Percentiles rank a stretch among this genome's conserved stretches.
phyloP scores from a whole-genome alignment of 2,797 vertebrate species.

The Crax fasciolata region DNA sequence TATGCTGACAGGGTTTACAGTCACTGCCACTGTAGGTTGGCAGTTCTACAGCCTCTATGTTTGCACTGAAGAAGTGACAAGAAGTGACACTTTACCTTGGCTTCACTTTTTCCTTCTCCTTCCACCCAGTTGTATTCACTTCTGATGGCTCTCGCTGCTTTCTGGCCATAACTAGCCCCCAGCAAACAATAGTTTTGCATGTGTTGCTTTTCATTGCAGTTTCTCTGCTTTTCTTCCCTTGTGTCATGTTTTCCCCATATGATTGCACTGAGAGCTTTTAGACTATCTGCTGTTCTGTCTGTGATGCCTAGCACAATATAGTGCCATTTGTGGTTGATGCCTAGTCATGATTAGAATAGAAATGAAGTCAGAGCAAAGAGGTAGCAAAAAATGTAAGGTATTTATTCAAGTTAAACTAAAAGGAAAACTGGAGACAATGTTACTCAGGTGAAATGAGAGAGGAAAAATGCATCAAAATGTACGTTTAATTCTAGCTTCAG shows the following conservation, averaged over 20 bases:
- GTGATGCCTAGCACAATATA: accelerated
- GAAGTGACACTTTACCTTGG: neutral
- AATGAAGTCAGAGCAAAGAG: neutral
- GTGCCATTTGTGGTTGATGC: neutral
- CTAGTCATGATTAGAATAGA: neutral
- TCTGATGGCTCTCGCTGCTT: neutral
- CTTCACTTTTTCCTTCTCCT: neutral
- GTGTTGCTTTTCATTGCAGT: neutral
- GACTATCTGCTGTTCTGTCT: neutral
- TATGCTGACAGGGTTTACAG: neutral
- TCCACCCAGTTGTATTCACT: neutral
- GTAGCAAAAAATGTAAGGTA: neutral
- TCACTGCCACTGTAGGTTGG: neutral
- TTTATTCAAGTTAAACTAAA: neutral
- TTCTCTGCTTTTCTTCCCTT: neutral
- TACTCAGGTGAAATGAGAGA: neutral
- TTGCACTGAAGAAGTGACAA: neutral
- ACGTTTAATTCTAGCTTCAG: accelerated
- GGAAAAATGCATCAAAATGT: neutral
- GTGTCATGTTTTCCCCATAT: neutral
- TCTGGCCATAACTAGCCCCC: neutral
- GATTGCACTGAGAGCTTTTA: neutral
- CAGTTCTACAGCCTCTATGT: neutral
- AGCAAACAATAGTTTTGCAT: neutral
- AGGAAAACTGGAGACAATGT: neutral